A percentile compares a stretch with the other conserved stretches of the same genome.
Evolutionary conservation across 2,113 vertebrate genomes (phyloP).

Genomic region (Crypturellus undulatus): DNA sequence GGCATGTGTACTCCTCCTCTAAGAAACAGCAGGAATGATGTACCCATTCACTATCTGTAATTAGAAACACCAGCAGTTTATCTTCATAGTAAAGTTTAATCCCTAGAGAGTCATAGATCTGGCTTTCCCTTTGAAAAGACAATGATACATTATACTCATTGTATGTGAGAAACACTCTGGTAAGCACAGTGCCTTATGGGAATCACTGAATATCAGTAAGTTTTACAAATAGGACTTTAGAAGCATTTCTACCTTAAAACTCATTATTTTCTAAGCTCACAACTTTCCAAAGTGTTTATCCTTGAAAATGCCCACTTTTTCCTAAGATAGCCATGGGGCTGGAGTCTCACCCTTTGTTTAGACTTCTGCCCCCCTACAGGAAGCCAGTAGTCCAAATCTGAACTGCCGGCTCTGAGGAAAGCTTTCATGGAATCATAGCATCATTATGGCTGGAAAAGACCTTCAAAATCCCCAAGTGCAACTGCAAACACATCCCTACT

Average conservation of each 20-base stretch:
- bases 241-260: background rate
- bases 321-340: background rate
- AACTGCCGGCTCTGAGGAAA: background rate
- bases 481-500: too few relatives aligned
- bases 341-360: background rate
- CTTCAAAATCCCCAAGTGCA: too few relatives aligned
- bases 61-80: background rate
- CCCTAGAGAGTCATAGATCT: background rate
- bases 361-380: background rate
- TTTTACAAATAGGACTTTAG: background rate
- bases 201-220: background rate
- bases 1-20: fast-evolving
- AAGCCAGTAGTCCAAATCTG: background rate
- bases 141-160: background rate
- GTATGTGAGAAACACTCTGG: background rate
- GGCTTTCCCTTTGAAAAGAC: background rate
- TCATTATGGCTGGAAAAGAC: too few relatives aligned
- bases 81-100: background rate
- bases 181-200: background rate
- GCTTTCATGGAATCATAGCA: background rate
- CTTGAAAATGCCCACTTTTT: background rate
- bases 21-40: background rate
- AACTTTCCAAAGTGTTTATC: background rate
- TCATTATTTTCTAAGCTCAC: background rate
- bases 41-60: background rate